Evolutionary conservation across 1,140 invertebrate species (phyloP).

Genomic region (Rhizoglyphus robini): DNA sequence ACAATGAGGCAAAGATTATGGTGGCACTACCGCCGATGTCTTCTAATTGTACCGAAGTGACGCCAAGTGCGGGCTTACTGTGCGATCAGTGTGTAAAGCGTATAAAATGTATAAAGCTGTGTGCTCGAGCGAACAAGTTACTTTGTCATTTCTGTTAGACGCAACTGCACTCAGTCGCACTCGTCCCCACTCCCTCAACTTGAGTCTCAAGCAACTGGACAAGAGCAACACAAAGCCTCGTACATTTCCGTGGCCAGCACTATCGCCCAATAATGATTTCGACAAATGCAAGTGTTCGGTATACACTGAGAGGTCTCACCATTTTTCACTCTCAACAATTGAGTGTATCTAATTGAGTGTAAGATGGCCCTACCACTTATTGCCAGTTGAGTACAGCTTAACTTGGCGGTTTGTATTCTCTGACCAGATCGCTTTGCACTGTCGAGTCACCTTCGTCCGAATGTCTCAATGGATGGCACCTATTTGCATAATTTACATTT

Average conservation of each 20-base stretch:
- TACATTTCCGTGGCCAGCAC: neutral
- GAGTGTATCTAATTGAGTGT: no score
- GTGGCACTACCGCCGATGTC: conserved; percentile 4
- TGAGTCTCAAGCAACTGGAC: neutral
- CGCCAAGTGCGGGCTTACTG: neutral
- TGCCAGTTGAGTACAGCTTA: no score
- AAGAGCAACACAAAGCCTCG: neutral
- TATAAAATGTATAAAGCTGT: conserved; percentile 7
- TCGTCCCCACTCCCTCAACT: no score
- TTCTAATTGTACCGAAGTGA: conserved; percentile 3
- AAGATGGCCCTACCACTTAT: no score
- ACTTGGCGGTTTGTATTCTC: no score
- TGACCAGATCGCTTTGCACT: no score
- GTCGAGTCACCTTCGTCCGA: no score
- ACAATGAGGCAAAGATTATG: conserved; percentile 9
- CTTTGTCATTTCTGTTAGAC: conserved; percentile 4
- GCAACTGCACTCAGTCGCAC: neutral
- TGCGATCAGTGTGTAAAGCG: neutral
- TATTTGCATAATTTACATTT: no score
- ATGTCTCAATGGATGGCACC: no score
- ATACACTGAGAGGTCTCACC: no score
- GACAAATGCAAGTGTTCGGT: neutral
- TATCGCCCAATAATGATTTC: neutral
- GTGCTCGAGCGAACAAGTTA: neutral
- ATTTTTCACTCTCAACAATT: neutral